Evolutionary conservation across 2,888 invertebrate species (phyloP), one percentile per base, ranked within the genome.

Genomic region (Magallana nippona): DNA sequence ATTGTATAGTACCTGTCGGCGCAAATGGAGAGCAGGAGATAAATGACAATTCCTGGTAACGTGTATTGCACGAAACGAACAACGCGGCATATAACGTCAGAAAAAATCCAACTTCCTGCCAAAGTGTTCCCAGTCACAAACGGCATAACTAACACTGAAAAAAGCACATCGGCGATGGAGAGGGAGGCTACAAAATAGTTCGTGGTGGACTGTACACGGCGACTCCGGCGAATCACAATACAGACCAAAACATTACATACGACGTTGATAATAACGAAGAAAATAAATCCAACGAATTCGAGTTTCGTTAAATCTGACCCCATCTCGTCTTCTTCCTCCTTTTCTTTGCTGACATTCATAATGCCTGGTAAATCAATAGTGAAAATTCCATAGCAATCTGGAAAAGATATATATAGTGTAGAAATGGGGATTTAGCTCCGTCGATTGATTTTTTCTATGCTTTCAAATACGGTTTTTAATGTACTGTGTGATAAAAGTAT

Each of bases 171-270:
- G 1, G 91, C 86, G 10, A 85, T 55, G 8, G 93, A 92, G 62
- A 94, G 82, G 0, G 92, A 91, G 10, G 93, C 89, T 5, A 94
- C 92, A 86, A 94, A 94, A 85, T 91, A 93, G 84, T 94, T 94
- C 22, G 94, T 94, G 17, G 94, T 94, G 15, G 93, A 93, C 89
- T 94, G 94, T 10, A 94, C 90, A 27, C 94, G 89, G n/a, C 93
- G 87, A 84, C 92, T 93, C 13, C 93, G 88, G 83, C 91, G 89
- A 63, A 94, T 92, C n/a, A 94, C 94, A 10, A 93, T 19, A 56
- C 93, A 92, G 2, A 93, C 93, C 15, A 94, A 86, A 11, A 87
- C 62, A 87, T 94, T 94, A 19, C 92, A 92, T 10, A 71, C 27
- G 13, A 71, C 15, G 32, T 71, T 71, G 19, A 71, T 2, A 27